Evolutionary conservation across 2,888 invertebrate genomes (phyloP).

Genomic region (Scotopteryx bipunctaria): DNA sequence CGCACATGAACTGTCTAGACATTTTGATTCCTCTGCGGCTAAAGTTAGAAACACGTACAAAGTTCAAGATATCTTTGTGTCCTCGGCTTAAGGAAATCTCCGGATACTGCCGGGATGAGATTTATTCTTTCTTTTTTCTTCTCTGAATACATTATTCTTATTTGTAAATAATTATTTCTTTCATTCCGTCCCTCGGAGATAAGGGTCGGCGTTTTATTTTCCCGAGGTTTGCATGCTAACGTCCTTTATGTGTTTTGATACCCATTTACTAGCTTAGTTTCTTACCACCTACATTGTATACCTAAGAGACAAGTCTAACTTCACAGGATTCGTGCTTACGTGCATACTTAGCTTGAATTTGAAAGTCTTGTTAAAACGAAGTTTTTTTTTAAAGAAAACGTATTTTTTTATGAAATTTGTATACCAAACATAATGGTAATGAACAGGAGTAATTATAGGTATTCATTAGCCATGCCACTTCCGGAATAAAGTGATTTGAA

Average conservation of each 20-base stretch:
- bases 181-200: slow-evolving; percentile 41
- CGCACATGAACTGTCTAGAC: slow-evolving; percentile 24
- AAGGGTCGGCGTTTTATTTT: slow-evolving; percentile 45
- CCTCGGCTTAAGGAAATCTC: slow-evolving; percentile 43
- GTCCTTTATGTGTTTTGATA: slow-evolving; percentile 3
- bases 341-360: too few relatives aligned
- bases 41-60: slow-evolving; percentile 25
- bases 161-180: slow-evolving; percentile 65
- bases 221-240: slow-evolving; percentile 21
- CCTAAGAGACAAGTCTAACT: not conserved
- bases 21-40: slow-evolving; percentile 14
- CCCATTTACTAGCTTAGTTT: slow-evolving; percentile 2
- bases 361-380: not conserved
- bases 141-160: slow-evolving; percentile 63
- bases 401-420: not conserved
- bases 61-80: slow-evolving; percentile 31
- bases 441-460: not conserved
- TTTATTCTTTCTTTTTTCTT: slow-evolving; percentile 58
- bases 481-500: slow-evolving; percentile 4
- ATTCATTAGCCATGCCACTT: not conserved
- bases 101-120: slow-evolving; percentile 49
- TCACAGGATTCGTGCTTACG: too few relatives aligned
- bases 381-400: not conserved
- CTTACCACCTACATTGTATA: not conserved
- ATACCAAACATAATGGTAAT: not conserved